These are phyloP conservation scores for Orthosia gracilis DNA, from an alignment of 2,888 invertebrate species.

Conservation along the genomic window DNA sequence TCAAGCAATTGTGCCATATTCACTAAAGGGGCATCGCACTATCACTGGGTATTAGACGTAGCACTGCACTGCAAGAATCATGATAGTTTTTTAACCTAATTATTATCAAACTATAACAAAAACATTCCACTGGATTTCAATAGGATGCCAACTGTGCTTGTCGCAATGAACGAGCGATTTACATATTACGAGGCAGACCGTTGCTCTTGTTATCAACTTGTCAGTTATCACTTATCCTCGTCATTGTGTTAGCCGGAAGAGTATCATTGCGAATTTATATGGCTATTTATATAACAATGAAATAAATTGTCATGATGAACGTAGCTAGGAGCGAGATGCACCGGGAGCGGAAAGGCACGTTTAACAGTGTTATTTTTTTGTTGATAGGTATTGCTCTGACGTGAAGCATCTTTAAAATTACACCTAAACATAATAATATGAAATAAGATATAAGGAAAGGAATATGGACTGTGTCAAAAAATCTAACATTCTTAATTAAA, in stretches of 20 bases:
- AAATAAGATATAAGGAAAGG: not conserved
- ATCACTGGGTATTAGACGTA: no score
- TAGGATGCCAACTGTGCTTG: not conserved
- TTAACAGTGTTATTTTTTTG: not conserved
- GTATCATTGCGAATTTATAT: constrained; percentile 27
- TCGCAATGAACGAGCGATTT: constrained; percentile 19
- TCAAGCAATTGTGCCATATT: no score
- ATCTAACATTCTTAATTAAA: not conserved
- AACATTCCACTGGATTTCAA: not conserved
- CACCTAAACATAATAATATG: not conserved
- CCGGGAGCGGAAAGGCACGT: not conserved
- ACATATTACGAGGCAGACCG: not conserved
- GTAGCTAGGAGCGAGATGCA: not conserved
- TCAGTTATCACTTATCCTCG: constrained; percentile 33
- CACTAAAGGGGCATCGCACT: no score
- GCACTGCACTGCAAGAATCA: not conserved
- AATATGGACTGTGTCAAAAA: not conserved
- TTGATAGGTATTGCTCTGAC: not conserved
- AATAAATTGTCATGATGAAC: constrained; percentile 22
- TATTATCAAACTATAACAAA: not conserved
- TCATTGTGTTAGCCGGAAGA: constrained; percentile 38
- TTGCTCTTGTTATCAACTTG: constrained; percentile 39
- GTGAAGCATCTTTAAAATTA: not conserved
- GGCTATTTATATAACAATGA: constrained; percentile 32
- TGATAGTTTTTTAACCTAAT: not conserved